Percentiles rank a stretch among this genome's conserved stretches.
Conservation (phyloP, 2,888 invertebrate species). For the Ephialtes manifestator region DNA sequence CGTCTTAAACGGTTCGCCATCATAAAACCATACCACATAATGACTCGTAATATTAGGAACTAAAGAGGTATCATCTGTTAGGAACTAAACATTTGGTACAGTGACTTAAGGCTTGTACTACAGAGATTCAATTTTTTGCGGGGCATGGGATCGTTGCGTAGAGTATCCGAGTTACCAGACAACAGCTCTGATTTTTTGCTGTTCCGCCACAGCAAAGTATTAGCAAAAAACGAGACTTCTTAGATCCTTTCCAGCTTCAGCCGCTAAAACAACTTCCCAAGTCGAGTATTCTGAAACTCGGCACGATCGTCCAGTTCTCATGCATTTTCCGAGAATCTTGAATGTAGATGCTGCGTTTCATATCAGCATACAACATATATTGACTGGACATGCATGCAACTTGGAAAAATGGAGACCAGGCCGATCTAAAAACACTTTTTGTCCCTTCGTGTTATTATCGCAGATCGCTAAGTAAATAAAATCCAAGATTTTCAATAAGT, state of each 20-base stretch:
- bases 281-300: not conserved
- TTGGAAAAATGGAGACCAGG: not conserved
- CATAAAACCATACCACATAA: not conserved
- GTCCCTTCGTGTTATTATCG: not conserved
- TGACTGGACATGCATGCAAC: not conserved
- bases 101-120: not conserved
- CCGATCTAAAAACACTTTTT: not conserved
- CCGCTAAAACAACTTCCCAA: not conserved
- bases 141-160: not conserved
- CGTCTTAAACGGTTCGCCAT: not conserved
- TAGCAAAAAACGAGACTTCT: not conserved
- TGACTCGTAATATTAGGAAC: not conserved
- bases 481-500: constrained; percentile 9
- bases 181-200: not conserved
- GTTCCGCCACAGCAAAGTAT: not conserved
- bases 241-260: not conserved
- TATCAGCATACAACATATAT: not conserved
- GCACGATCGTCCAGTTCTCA: not conserved
- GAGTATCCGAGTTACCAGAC: not conserved
- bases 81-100: not conserved
- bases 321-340: not conserved
- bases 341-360: not conserved
- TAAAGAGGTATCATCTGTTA: not conserved
- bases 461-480: constrained; percentile 10
- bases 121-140: not conserved